Conservation (phyloP, 2,888 invertebrate species). For the Trimorus sp. region DNA sequence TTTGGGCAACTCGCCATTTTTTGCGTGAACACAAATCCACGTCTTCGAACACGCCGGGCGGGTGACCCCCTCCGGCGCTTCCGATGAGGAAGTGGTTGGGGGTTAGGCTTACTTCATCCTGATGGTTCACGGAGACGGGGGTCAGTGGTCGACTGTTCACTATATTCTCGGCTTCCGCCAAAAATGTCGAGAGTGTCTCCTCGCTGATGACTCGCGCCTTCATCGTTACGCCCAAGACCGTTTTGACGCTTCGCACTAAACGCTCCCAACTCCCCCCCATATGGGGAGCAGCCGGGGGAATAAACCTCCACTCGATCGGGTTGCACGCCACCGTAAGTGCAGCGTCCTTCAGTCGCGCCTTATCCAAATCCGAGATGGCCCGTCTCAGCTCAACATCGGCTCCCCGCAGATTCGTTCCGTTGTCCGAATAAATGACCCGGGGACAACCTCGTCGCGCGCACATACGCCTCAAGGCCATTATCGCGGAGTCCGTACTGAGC, state of each 20-base stretch:
- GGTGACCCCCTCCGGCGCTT: neutral
- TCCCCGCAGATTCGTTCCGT: conserved; percentile 62
- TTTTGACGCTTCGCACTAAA: conserved; percentile 31
- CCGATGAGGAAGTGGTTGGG: conserved; percentile 60
- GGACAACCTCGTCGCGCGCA: conserved; percentile 8
- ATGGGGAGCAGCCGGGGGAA: conserved; percentile 45
- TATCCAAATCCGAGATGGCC: neutral
- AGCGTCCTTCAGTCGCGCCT: neutral
- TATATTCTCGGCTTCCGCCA: conserved; percentile 52
- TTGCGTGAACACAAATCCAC: neutral
- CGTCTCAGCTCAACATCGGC: neutral
- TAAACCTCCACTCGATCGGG: conserved; percentile 35
- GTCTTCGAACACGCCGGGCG: neutral
- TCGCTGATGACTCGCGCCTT: conserved; percentile 24
- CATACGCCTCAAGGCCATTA: conserved; percentile 59
- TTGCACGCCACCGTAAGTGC: too few relatives aligned
- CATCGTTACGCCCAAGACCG: conserved; percentile 16
- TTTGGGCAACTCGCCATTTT: neutral
- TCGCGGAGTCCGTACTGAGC: conserved; percentile 49
- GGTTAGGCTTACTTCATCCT: conserved; percentile 52
- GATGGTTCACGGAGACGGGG: conserved; percentile 68
- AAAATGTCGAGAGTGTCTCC: conserved; percentile 41
- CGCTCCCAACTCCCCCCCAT: conserved; percentile 57
- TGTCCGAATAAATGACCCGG: conserved; percentile 55
- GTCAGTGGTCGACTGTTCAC: conserved; percentile 60